These are phyloP conservation scores for Stramonita haemastoma DNA, from an alignment of 2,888 invertebrate species.

Conservation along the genomic window DNA sequence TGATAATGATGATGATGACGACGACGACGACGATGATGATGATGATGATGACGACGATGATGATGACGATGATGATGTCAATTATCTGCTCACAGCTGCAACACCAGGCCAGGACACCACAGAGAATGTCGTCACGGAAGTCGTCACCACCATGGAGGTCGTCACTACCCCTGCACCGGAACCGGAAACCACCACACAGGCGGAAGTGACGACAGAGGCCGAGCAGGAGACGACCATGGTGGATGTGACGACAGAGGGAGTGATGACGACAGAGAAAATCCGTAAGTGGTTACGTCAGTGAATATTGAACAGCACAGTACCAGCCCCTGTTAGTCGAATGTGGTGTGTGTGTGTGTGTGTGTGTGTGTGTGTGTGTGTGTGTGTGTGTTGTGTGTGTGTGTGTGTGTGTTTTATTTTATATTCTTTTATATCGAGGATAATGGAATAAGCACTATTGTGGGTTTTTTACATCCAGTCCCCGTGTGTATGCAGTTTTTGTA, in stretches of 20 bases:
- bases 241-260: neutral
- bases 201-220: neutral
- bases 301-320: too few species aligned
- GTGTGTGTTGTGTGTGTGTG: too few species aligned
- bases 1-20: neutral
- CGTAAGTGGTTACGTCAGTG: neutral
- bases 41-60: constrained; percentile 9
- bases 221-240: neutral
- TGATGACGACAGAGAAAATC: neutral
- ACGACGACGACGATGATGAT: neutral
- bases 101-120: neutral
- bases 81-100: neutral
- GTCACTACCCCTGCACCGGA: neutral
- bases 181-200: neutral
- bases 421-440: too few species aligned
- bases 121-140: neutral
- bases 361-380: too few species aligned
- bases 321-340: too few species aligned
- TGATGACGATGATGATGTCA: neutral
- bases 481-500: too few species aligned
- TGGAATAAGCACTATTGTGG: too few species aligned
- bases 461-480: too few species aligned
- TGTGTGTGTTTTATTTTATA: too few species aligned
- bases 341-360: too few species aligned
- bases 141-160: neutral